phyloP scores from a whole-genome alignment of 2,888 invertebrate genomes.

The Drosophila differens region DNA sequence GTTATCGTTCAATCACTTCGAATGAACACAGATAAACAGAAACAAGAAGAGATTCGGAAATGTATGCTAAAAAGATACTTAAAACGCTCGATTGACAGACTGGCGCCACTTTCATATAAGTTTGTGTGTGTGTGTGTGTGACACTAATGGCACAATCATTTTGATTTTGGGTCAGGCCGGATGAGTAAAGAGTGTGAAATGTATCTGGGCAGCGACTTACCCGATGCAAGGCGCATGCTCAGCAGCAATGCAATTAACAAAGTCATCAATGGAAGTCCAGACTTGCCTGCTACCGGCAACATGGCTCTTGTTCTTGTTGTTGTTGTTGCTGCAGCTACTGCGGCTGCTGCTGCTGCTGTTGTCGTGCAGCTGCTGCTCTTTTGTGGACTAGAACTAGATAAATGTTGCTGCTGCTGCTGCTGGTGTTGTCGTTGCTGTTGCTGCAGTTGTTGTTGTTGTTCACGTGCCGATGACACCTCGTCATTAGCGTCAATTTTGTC shows the following conservation, averaged over 20 bases:
- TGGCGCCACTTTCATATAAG: slow-evolving; percentile 41
- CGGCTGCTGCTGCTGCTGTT: slow-evolving; percentile 25
- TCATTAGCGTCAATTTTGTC: slow-evolving; percentile 69
- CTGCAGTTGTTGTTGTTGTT: slow-evolving; percentile 62
- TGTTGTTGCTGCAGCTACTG: slow-evolving; percentile 32
- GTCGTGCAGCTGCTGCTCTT: slow-evolving; percentile 50
- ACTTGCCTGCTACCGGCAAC: slow-evolving; percentile 51
- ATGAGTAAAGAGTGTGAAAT: slow-evolving; percentile 30
- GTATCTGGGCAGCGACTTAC: slow-evolving; percentile 68
- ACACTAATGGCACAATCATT: slow-evolving; percentile 12
- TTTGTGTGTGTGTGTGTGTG: slow-evolving; percentile 5
- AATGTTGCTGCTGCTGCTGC: slow-evolving; percentile 49
- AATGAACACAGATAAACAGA: slow-evolving; percentile 36
- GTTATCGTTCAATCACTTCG: slow-evolving; percentile 46
- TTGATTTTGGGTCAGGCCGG: slow-evolving; percentile 41
- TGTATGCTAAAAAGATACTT: slow-evolving; percentile 18
- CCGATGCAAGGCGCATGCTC: slow-evolving; percentile 79
- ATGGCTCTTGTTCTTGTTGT: slow-evolving; percentile 41
- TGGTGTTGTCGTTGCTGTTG: slow-evolving; percentile 25
- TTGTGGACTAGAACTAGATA: slow-evolving; percentile 72
- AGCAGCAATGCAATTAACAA: slow-evolving; percentile 83
- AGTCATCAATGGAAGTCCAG: slow-evolving; percentile 78
- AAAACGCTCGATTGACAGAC: slow-evolving; percentile 12
- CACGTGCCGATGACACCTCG: slow-evolving; percentile 82
- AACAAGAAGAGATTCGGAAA: slow-evolving; percentile 1